Base-by-base conservation (phyloP, 2,888 invertebrate species). In the Drosophila subsilvestris region DNA sequence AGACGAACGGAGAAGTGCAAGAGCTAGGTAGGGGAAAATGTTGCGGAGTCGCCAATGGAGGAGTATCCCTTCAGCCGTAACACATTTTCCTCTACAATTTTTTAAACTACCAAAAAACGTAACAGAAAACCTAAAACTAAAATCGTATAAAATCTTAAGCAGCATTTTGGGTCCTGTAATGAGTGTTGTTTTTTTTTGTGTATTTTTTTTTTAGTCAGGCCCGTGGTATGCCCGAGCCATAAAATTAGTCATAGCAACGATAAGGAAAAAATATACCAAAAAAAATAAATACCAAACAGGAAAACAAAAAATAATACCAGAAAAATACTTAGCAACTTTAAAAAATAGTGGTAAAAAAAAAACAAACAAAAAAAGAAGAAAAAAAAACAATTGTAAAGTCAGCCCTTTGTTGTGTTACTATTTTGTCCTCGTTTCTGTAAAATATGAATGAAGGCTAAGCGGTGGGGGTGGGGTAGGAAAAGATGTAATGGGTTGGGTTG, bases 141-240 rank as follows among this genome's bases (percentile, higher is more conserved):
- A 10, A 17, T 4, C 6, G 25, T 25, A 25, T n/a, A 29, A 12
- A 17, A 58, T 29, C 51, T 22, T 32, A 29, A 43, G n/a, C 25
- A 48, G 37, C 20, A 45, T 17, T 53, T 17, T 53, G 29, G 42
- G 43, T 74, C 45, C 45, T 53, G 62, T 37, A 6, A 12, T 14
- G 37, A 44, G 37, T 57, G 25, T 50, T 25, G 5, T 54, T 27
- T 53, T 43, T 61, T 55, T 43, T 14, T 6, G 14, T 57, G 22
- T 20, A 43, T 45, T 54, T 70, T 63, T 56, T n/a, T 61, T 59
- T 37, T n/a, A 25, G 14, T 37, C 60, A 74, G 79, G 82, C 80
- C 82, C 80, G 70, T 48, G 80, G 74, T 71, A 73, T 67, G 51
- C 70, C 78, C 80, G 80, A 78, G 75, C 84, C 79, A 80, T 73